phyloP scores from a whole-genome alignment of 2,797 vertebrate genomes.

The Austrolebias charrua region DNA sequence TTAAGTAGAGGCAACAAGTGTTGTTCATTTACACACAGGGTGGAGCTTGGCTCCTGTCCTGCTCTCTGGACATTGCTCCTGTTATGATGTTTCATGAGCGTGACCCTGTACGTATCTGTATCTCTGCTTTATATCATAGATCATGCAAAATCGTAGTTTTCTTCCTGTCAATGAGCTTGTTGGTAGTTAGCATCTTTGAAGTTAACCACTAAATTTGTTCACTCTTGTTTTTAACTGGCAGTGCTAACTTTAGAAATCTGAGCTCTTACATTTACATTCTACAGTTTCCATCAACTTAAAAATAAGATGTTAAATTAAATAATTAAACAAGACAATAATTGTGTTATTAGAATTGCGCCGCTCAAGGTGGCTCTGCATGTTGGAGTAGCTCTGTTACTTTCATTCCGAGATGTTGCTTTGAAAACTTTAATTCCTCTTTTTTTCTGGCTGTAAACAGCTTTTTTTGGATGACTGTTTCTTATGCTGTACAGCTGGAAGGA shows the following conservation, averaged over 20 bases:
- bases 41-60: constrained; percentile 16
- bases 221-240: neutral
- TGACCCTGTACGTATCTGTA: constrained; percentile 10
- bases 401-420: no score
- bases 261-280: constrained; percentile 2
- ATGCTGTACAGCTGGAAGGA: no score
- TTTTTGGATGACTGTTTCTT: no score
- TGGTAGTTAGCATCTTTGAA: constrained; percentile 36
- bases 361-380: no score
- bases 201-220: neutral
- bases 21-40: constrained; percentile 33
- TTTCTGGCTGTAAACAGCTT: no score
- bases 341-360: no score
- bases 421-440: no score
- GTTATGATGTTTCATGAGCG: constrained; percentile 33
- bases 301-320: constrained; percentile 9
- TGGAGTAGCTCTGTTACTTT: no score
- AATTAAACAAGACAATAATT: neutral
- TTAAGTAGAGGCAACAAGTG: constrained; percentile 6
- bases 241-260: no score
- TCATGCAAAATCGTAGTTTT: constrained; percentile 17
- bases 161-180: constrained; percentile 9
- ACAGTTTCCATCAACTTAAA: constrained; percentile 8
- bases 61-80: constrained; percentile 27
- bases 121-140: constrained; percentile 21